Conservation (phyloP, 2,888 invertebrate genomes). For the Serrognathus titanus region DNA sequence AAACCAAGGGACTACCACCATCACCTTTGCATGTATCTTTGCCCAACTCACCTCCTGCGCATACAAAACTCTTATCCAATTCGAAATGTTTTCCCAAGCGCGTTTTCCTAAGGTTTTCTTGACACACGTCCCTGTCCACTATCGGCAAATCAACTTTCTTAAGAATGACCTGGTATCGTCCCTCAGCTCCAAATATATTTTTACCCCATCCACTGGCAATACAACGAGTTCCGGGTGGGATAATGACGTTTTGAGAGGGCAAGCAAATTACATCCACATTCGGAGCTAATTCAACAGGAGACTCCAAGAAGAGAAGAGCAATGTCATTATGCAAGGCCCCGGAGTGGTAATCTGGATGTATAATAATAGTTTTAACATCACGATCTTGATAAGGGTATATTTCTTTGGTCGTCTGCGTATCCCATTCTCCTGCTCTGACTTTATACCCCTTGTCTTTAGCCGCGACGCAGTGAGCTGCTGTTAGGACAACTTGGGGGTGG, state of each 20-base stretch:
- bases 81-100: conserved; percentile 63
- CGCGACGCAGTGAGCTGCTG: conserved; percentile 72
- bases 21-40: conserved; percentile 77
- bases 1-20: conserved; percentile 75
- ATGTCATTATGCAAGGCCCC: conserved; percentile 65
- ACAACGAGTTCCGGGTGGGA: conserved; percentile 56
- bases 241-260: conserved; percentile 55
- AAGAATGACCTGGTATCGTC: conserved; percentile 63
- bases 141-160: conserved; percentile 69
- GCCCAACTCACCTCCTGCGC: conserved; percentile 73
- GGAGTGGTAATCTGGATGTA: conserved; percentile 55
- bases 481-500: conserved; percentile 72
- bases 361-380: conserved; percentile 48
- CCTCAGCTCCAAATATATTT: conserved; percentile 60
- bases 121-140: conserved; percentile 60
- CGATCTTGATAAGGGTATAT: conserved; percentile 65
- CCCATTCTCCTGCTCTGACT: conserved; percentile 79
- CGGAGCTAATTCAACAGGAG: conserved; percentile 56
- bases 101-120: conserved; percentile 57
- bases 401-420: conserved; percentile 72
- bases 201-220: conserved; percentile 81
- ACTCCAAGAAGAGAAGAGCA: conserved; percentile 61
- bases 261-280: conserved; percentile 72
- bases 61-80: conserved; percentile 69
- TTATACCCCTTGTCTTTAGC: conserved; percentile 36